Evolutionary conservation across 2,797 vertebrate species (phyloP), one percentile per base, ranked within the genome.

Genomic region (Zenarchopterus dispar): DNA sequence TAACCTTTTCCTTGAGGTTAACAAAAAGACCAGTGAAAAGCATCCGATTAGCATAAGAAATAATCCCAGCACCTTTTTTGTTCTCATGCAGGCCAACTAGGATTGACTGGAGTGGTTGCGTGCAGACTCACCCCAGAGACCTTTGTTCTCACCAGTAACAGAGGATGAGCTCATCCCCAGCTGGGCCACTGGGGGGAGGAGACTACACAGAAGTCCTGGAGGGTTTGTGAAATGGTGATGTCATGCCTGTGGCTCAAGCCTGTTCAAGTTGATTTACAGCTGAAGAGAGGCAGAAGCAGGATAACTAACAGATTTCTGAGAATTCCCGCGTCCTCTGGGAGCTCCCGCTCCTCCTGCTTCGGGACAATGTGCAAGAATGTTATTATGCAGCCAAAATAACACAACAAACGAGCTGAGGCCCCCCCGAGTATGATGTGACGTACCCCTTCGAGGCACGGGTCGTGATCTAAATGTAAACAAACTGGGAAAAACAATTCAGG

Each of bases 121-220:
- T 63, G 26, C 59, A 59, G 17, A 52, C 8, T 62, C 22, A 8
- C 81, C 67, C 75, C 13, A n/a, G 55, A 64, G 81, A 67, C 39
- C 15, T 31, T n/a, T 5, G 6, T 59, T 61, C 54, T 71, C 41
- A 22, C 56, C 58, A 71, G 54, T 52, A 58, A 46, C 71, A 15
- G 63, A 73, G 64, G 6, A 79, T 89, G 86, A 89, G 70, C 78
- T 91, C 84, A 89, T 81, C 67, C 50, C 55, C 79, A 78, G 73
- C 83, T 82, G 80, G 57, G 53, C 31, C 52, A 52, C 22, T 42
- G 17, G 49, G 1, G 36, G 56, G 62, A 21, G 49, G 73, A 15
- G 42, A 10, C 43, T 31, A 26, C 44, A 23, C 22, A 33, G 36
- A 24, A 48, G 43, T 60, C 62, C 60, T 8, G 44, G 10, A 61